Conservation (phyloP, 2,113 vertebrate species). For the Laterallus jamaicensis region DNA sequence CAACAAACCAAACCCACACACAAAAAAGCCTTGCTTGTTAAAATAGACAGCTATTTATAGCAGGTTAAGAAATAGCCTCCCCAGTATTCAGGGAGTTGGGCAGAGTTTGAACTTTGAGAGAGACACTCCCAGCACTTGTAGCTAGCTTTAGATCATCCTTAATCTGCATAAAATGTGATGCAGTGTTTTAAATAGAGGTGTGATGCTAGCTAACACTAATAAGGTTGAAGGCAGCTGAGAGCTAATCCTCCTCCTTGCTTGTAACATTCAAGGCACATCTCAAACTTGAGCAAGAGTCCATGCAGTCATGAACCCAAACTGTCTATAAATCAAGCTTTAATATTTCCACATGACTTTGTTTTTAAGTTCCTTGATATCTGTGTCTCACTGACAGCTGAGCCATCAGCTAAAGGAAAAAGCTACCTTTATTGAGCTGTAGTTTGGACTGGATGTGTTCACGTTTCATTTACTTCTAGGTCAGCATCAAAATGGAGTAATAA, state of each 20-base stretch:
- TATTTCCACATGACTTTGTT: background rate
- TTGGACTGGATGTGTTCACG: background rate
- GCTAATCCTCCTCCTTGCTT: background rate
- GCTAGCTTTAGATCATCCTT: background rate
- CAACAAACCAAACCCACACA: too few relatives aligned
- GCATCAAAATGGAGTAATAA: conserved; percentile 90
- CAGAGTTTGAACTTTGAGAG: background rate
- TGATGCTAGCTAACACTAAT: background rate
- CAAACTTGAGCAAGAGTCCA: background rate
- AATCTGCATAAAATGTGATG: background rate
- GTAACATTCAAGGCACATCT: background rate
- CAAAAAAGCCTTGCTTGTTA: background rate
- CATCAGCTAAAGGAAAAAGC: too few relatives aligned
- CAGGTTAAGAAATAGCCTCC: background rate
- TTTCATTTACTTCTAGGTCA: conserved; percentile 69
- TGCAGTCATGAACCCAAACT: background rate
- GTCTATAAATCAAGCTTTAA: background rate
- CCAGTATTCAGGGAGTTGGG: background rate
- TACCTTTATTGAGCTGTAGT: background rate
- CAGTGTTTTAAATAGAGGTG: background rate
- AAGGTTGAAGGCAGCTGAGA: background rate
- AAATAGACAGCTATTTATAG: background rate
- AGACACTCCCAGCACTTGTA: background rate
- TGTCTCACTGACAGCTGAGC: background rate
- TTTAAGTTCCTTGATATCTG: background rate